These are phyloP conservation scores for Micromesistius poutassou DNA, from an alignment of 2,797 vertebrate genomes.

Conservation along the genomic window DNA sequence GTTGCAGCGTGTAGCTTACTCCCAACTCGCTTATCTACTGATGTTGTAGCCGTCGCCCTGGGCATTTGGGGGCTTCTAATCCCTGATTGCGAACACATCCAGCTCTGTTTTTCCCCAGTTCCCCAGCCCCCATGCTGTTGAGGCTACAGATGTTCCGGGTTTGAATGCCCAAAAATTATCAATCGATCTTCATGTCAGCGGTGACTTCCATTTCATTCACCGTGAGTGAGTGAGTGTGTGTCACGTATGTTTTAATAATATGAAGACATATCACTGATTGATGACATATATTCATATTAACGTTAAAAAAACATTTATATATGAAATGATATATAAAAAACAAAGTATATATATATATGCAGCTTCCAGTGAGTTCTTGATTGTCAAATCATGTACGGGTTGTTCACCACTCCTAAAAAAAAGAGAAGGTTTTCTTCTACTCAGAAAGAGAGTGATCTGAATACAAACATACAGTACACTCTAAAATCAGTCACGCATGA, in stretches of 20 bases:
- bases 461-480: too few species aligned
- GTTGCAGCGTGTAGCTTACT: background rate
- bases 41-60: background rate
- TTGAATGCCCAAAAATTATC: background rate
- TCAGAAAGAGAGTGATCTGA: background rate
- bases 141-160: background rate
- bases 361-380: background rate
- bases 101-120: background rate
- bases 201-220: background rate
- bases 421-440: background rate
- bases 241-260: background rate
- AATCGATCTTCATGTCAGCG: background rate
- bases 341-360: background rate
- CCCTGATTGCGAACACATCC: background rate
- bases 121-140: background rate
- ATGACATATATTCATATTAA: too few species aligned
- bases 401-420: background rate
- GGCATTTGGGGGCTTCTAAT: background rate
- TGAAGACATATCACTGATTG: background rate
- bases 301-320: too few species aligned
- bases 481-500: background rate
- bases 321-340: too few species aligned
- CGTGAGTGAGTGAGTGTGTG: background rate
- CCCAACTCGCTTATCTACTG: background rate
- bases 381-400: background rate